These are phyloP conservation scores for Drosophila robusta DNA, from an alignment of 2,888 invertebrate genomes.

Conservation along the genomic window DNA sequence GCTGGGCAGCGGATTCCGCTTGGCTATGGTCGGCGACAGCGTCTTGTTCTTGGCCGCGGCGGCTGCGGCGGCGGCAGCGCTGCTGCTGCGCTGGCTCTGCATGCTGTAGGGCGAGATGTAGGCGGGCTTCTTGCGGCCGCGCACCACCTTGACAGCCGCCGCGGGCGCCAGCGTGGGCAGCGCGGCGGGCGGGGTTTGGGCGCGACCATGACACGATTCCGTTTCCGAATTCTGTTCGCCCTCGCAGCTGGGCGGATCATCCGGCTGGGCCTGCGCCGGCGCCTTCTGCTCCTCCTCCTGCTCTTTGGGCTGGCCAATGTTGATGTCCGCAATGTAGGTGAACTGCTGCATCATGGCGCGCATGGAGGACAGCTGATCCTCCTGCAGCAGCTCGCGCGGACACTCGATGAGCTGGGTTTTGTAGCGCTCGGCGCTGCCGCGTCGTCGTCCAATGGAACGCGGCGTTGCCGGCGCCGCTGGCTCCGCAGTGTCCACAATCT, in stretches of 20 bases:
- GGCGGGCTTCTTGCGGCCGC: slow-evolving; percentile 87
- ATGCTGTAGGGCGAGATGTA: slow-evolving; percentile 88
- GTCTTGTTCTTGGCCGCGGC: slow-evolving; percentile 55
- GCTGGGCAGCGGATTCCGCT: slow-evolving; percentile 47
- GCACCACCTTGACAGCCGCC: slow-evolving; percentile 74
- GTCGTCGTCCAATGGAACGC: slow-evolving; percentile 60
- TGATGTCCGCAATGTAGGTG: slow-evolving; percentile 76
- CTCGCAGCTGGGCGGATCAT: slow-evolving; percentile 85
- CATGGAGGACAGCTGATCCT: slow-evolving; percentile 77
- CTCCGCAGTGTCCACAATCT: slow-evolving; percentile 84
- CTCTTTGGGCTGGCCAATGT: slow-evolving; percentile 83
- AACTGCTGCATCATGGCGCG: slow-evolving; percentile 82
- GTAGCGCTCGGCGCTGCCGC: slow-evolving; percentile 88
- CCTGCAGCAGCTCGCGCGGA: slow-evolving; percentile 51
- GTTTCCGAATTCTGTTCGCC: slow-evolving; percentile 87
- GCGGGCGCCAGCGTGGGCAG: slow-evolving; percentile 50
- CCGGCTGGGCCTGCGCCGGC: slow-evolving; percentile 5
- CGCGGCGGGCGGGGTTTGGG: slow-evolving; percentile 30
- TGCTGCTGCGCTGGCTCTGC: slow-evolving; percentile 73
- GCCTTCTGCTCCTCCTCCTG: slow-evolving; percentile 46
- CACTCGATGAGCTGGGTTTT: slow-evolving; percentile 88
- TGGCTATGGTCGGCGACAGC: slow-evolving; percentile 58
- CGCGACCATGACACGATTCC: slow-evolving; percentile 85
- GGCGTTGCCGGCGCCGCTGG: slow-evolving; percentile 28
- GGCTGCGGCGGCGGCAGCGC: slow-evolving; percentile 14